phyloP scores from a whole-genome alignment of 2,888 invertebrate genomes.

The Eupithecia subumbrata region DNA sequence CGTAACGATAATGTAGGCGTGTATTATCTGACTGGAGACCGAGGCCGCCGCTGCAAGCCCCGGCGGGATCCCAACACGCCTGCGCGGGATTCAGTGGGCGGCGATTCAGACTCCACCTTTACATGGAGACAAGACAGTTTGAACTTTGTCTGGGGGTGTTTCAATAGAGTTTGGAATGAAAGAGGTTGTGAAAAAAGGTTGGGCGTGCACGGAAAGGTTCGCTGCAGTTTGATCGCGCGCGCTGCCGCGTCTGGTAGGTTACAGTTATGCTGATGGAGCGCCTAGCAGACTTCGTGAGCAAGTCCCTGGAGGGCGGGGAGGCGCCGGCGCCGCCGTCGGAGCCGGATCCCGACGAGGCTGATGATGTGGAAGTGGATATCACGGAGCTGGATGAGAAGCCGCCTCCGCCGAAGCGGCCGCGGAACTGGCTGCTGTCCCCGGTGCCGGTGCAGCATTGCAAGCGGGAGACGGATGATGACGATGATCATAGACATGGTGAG shows the following conservation, averaged over 20 bases:
- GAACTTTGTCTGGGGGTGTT: slow-evolving; percentile 35
- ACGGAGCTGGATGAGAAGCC: slow-evolving; percentile 76
- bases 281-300: slow-evolving; percentile 95
- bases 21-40: slow-evolving; percentile 64
- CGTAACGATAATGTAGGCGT: slow-evolving; percentile 83
- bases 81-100: slow-evolving; percentile 71
- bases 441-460: slow-evolving; percentile 70
- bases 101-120: slow-evolving; percentile 65
- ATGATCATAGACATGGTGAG: slow-evolving; percentile 76
- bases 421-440: slow-evolving; percentile 80
- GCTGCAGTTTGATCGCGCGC: slow-evolving; percentile 73
- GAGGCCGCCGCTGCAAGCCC: slow-evolving; percentile 33
- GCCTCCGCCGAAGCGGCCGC: slow-evolving; percentile 70
- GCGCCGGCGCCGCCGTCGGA: slow-evolving; percentile 77
- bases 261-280: slow-evolving; percentile 90
- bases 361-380: slow-evolving; percentile 78
- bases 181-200: slow-evolving; percentile 37
- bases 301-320: slow-evolving; percentile 89
- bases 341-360: slow-evolving; percentile 73
- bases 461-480: slow-evolving; percentile 73
- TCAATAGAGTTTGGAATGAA: slow-evolving; percentile 3
- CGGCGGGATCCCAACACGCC: slow-evolving; percentile 63
- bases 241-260: slow-evolving; percentile 52
- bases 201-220: slow-evolving; percentile 66
- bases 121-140: slow-evolving; percentile 43